Evolutionary conservation across 2,113 vertebrate species (phyloP), one percentile per base, ranked within the genome.

Genomic region (Macquaria ambigua): DNA sequence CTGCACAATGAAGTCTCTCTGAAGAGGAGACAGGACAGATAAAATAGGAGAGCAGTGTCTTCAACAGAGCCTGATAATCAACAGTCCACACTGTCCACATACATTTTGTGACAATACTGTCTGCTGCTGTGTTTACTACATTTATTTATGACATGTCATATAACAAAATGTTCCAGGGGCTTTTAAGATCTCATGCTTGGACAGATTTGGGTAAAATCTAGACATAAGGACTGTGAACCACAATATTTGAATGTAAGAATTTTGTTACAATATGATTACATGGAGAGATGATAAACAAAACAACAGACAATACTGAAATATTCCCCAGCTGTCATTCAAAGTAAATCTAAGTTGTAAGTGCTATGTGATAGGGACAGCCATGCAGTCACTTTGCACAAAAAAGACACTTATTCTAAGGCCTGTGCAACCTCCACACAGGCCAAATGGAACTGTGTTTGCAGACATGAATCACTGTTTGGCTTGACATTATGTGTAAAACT

Each of bases 1-100:
- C 92, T 99, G 98, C 80, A 99, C 91, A 72, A 99, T 97, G 91
- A 99, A 99, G 90, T 98, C 97, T 90, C 97, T 98, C 98, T 99
- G 85, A 59, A 88, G 16, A 78, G 28, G 28, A 64, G 7, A 73
- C 25, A 46, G n/a, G n/a, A n/a, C n/a, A 37, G 1, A 31, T 2
- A 31, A 31, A 31, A 31, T 31, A 31, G 28, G 28, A 31, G 28
- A 2, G 28, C 28, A 41, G 8, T 6, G 8, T 55, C 23, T 67
- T 59, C 37, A 48, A 15, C 12, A 48, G 34, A 21, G 11, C 18
- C 34, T 6, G 12, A 31, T 1, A 6, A 11, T 18, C 46, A 8
- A 46, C 16, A 58, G 12, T 25, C 14, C 20, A 53, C 8, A 66
- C 15, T 0, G 1, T 68, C 48, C 23, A 23, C 11, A 23, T 20